Evolutionary conservation across 2,113 vertebrate genomes (phyloP), one percentile per base, ranked within the genome.

Genomic region (Phoenicopterus ruber): DNA sequence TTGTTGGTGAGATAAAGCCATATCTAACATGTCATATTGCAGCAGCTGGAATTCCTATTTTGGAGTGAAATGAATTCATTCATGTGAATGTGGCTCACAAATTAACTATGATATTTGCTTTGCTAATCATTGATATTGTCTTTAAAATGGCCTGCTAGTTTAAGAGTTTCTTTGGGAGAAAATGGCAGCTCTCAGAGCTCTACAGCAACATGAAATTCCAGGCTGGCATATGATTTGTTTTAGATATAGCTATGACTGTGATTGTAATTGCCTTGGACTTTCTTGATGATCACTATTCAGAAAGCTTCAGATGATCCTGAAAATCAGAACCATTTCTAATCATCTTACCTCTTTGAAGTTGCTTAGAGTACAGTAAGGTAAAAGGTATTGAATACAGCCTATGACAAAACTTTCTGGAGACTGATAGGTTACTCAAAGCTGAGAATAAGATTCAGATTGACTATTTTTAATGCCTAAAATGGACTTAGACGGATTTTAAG

Each of bases 251-350:
- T 89, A n/a, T 89, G 58, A 70, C 16, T 70, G 44, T 74, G 93
- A 89, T 77, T 97, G 70, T 10, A 88, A 94, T 76, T 87, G 73
- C 57, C 25, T 76, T 82, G 69, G 69, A 57, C 44, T 82, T 86
- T 86, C 65, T 79, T 87, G 73, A 82, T 82, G 61, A 83, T 50
- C 2, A 7, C 70, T 91, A 69, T 87, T 96, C 80, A 95, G 73
- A 95, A 96, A 97, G 38, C 19, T 94, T 82, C 46, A 80, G 32
- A 47, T 58, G 49, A 85, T 82, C 54, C 19, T 54, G 32, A 89
- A 91, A 97, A 90, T 91, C 47, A 94, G 54, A 73, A 78, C 46
- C 52, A 55, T 55, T 79, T 82, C 57, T 79, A 80, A 91, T 85
- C 52, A 91, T 85, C 52, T 82, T 49, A 58, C 49, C 24, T 54